These are phyloP conservation scores for Cataglyphis altisquamis DNA, from an alignment of 2,888 invertebrate genomes.

Conservation along the genomic window DNA sequence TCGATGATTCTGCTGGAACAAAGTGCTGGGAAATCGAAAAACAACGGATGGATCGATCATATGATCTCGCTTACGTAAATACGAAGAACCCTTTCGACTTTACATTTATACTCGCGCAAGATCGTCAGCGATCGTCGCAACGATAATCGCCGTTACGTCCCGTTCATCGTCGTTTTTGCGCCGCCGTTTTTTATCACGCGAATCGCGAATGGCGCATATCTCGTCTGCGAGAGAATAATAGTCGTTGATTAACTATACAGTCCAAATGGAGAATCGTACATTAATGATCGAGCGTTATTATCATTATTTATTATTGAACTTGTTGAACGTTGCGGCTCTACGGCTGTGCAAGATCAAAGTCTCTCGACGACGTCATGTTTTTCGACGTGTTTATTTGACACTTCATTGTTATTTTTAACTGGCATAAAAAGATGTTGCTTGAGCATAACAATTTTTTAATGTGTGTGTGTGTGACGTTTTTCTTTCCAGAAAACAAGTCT, in stretches of 20 bases:
- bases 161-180: slow-evolving; percentile 38
- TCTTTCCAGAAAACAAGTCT: not conserved
- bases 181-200: slow-evolving; percentile 22
- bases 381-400: not conserved
- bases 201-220: slow-evolving; percentile 27
- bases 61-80: slow-evolving; percentile 70
- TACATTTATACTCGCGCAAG: slow-evolving; percentile 51
- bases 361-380: not conserved
- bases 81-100: slow-evolving; percentile 53
- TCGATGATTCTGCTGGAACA: not conserved
- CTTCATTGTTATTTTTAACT: not conserved
- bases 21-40: not conserved
- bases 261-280: not conserved
- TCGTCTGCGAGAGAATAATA: slow-evolving; percentile 35
- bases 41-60: slow-evolving; percentile 47
- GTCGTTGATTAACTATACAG: slow-evolving; percentile 34
- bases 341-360: slow-evolving; percentile 18
- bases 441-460: not conserved
- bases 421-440: not conserved
- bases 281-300: slow-evolving; percentile 21
- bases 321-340: not conserved
- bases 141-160: slow-evolving; percentile 60
- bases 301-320: slow-evolving; percentile 31
- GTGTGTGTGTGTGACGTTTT: not conserved
- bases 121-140: slow-evolving; percentile 66